Conservation (phyloP, 2,797 vertebrate genomes). For the Mus spretus region DNA sequence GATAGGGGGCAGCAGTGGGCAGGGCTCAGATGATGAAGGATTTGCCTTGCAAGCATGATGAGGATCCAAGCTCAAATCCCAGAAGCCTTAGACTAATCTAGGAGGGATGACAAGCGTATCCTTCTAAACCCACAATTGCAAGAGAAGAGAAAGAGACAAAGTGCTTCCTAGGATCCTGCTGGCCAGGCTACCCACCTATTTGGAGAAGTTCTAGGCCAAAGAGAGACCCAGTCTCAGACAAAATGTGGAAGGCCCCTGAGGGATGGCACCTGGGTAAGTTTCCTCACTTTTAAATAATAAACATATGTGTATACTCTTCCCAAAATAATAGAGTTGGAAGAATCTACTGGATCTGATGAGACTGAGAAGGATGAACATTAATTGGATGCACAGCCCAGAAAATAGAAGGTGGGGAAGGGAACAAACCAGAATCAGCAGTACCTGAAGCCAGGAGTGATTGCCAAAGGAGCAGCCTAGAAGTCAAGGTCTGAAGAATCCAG, state of each 20-base stretch:
- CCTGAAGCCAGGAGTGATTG: rapidly evolving
- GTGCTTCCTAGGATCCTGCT: no score
- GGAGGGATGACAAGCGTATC: neutral
- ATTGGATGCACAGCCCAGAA: rapidly evolving
- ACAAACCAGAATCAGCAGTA: rapidly evolving
- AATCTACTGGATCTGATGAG: neutral
- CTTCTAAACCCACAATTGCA: neutral
- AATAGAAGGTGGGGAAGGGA: neutral
- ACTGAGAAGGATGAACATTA: neutral
- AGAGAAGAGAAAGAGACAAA: neutral
- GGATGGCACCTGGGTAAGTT: neutral
- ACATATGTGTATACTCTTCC: neutral
- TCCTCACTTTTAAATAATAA: neutral
- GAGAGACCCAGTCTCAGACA: neutral
- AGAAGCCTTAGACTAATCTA: neutral
- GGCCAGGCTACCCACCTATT: neutral
- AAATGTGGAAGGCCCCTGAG: neutral
- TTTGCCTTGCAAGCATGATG: neutral
- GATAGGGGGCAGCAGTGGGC: no score
- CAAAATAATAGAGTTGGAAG: neutral
- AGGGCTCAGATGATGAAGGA: neutral
- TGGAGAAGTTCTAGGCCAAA: neutral
- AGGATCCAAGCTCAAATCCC: neutral
- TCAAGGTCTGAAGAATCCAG: neutral
- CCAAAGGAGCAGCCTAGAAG: neutral